Conservation (phyloP, 1,140 invertebrate genomes). For the Brachionus rubens region DNA sequence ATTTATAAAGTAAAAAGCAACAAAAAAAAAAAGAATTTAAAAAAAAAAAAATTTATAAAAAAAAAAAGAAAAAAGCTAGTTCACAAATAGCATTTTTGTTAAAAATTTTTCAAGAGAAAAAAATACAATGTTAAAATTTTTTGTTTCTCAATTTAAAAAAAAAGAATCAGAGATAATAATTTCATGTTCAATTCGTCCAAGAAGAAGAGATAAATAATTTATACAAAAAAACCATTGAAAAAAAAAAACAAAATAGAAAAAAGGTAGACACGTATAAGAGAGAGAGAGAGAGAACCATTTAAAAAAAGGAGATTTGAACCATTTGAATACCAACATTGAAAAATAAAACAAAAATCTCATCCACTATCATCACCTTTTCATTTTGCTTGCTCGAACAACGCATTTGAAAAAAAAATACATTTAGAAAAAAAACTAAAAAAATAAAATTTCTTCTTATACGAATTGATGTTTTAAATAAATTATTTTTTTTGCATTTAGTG, state of each 20-base stretch:
- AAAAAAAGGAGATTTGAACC: not conserved
- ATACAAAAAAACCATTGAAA: too few relatives aligned
- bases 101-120: not conserved
- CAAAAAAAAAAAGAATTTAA: constrained; percentile 20
- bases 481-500: too few relatives aligned
- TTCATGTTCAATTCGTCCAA: too few relatives aligned
- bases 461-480: constrained; percentile 23
- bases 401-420: not conserved
- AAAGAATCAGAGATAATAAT: constrained; percentile 8
- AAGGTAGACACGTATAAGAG: too few relatives aligned
- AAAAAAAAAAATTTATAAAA: constrained; percentile 2
- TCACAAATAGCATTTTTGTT: constrained; percentile 6
- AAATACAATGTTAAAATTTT: too few relatives aligned
- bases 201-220: too few relatives aligned
- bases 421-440: not conserved
- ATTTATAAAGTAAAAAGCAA: constrained; percentile 4
- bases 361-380: not conserved
- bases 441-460: constrained; percentile 7
- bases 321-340: too few relatives aligned
- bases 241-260: too few relatives aligned
- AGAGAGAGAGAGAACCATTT: too few relatives aligned
- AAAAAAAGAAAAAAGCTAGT: constrained; percentile 19
- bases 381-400: constrained; percentile 18
- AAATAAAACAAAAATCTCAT: not conserved
- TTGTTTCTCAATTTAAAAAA: not conserved